phyloP scores from a whole-genome alignment of 2,797 vertebrate genomes.

The Acipenser oxyrinchus region DNA sequence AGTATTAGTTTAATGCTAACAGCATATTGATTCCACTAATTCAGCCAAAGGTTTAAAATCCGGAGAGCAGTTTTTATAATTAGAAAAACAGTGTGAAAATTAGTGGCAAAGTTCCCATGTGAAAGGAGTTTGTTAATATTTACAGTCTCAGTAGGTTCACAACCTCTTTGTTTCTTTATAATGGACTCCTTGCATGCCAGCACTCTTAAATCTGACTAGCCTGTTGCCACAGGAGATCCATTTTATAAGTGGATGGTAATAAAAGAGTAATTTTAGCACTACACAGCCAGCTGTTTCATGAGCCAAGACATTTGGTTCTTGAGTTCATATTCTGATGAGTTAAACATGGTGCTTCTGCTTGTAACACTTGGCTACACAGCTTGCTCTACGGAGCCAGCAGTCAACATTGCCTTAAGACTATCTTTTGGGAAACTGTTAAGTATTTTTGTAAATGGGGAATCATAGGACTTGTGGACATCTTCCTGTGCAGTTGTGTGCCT shows the following conservation, averaged over 20 bases:
- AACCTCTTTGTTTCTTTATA: constrained; percentile 20
- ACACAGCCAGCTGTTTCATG: not conserved
- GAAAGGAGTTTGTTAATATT: constrained; percentile 55
- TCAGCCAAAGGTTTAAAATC: constrained; percentile 35
- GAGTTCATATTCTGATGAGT: constrained; percentile 1
- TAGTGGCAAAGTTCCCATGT: constrained; percentile 34
- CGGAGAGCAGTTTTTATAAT: constrained; percentile 50
- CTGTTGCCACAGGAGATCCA: constrained; percentile 6
- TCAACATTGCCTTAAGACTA: not conserved
- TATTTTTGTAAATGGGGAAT: no score
- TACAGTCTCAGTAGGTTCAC: constrained; percentile 38
- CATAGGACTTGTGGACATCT: no score
- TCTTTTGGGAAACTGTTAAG: no score
- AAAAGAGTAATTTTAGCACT: constrained; percentile 8
- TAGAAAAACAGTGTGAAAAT: constrained; percentile 41
- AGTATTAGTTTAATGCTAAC: no score
- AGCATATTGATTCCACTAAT: no score
- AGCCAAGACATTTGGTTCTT: not conserved
- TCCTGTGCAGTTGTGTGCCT: no score
- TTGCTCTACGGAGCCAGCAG: not conserved
- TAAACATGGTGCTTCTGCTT: constrained; percentile 1
- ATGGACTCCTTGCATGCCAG: constrained; percentile 12
- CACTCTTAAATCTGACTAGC: constrained; percentile 12
- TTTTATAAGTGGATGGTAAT: constrained; percentile 3
- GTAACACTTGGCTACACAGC: not conserved